These are phyloP conservation scores for Allobates femoralis DNA, from an alignment of 2,797 vertebrate species.

Conservation along the genomic window DNA sequence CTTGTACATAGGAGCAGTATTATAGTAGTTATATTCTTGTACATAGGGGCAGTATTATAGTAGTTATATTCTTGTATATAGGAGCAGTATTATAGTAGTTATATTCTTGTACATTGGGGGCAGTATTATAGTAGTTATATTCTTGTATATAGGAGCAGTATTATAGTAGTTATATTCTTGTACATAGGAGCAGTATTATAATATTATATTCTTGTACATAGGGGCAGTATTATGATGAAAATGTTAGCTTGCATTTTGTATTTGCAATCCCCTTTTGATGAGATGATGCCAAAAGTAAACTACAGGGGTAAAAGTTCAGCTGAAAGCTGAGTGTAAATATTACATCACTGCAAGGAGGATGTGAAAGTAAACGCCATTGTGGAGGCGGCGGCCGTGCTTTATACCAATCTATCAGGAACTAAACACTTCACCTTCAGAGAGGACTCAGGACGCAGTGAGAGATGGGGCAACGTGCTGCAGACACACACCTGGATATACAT, in stretches of 20 bases:
- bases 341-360: conserved; percentile 33
- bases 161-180: conserved; percentile 8
- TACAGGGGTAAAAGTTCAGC: not conserved
- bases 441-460: not conserved
- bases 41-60: conserved; percentile 9
- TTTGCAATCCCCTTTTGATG: not conserved
- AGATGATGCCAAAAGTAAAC: not conserved
- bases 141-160: conserved; percentile 9
- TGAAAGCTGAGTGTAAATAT: conserved; percentile 23
- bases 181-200: conserved; percentile 9
- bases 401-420: not conserved
- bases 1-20: not conserved
- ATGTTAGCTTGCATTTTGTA: not conserved
- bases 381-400: not conserved
- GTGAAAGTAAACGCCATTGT: not conserved
- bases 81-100: conserved; percentile 17
- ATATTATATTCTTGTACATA: conserved; percentile 15
- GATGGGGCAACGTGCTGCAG: not conserved
- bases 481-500: not conserved
- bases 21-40: not conserved
- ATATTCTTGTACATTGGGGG: conserved; percentile 9
- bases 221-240: conserved; percentile 7
- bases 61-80: conserved; percentile 3
- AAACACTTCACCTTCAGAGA: not conserved
- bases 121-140: conserved; percentile 27